phyloP scores from a whole-genome alignment of 2,797 vertebrate genomes.

The Leuciscus waleckii region DNA sequence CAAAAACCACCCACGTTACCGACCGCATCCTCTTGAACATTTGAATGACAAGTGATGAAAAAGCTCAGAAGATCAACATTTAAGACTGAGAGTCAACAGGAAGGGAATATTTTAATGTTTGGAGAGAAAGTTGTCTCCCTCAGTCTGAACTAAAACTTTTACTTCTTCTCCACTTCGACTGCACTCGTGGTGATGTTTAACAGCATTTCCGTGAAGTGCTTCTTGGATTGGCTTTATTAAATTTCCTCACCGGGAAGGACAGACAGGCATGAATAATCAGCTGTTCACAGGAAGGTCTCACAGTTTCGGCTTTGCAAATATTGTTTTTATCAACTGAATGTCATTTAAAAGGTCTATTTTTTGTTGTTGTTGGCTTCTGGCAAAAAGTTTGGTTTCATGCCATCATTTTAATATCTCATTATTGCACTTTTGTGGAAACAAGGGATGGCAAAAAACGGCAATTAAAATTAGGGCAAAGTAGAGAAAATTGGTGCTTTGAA shows the following conservation, averaged over 20 bases:
- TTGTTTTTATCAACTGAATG: constrained; percentile 15
- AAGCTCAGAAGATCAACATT: constrained; percentile 38
- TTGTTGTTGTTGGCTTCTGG: constrained; percentile 16
- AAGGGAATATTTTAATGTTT: constrained; percentile 35
- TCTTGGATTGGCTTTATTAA: constrained; percentile 10
- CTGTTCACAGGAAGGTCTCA: constrained; percentile 14
- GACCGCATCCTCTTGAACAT: constrained; percentile 30
- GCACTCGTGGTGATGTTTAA: neutral
- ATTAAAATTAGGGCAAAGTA: constrained; percentile 38
- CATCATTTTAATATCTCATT: constrained; percentile 35
- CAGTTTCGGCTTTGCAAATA: constrained; percentile 12
- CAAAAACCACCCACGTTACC: constrained; percentile 51
- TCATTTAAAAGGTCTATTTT: constrained; percentile 7
- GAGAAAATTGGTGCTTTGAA: constrained; percentile 37
- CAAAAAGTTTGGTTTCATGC: constrained; percentile 30
- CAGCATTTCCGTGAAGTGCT: constrained; percentile 7
- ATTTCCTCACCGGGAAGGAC: constrained; percentile 16
- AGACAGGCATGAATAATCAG: constrained; percentile 16
- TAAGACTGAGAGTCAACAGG: constrained; percentile 36
- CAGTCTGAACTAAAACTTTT: constrained; percentile 24
- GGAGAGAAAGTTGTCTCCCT: constrained; percentile 33
- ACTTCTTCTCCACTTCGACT: constrained; percentile 1
- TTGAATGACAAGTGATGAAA: constrained; percentile 56
- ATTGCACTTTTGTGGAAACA: constrained; percentile 45
- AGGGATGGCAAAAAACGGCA: constrained; percentile 18